Conservation (phyloP, 1,140 invertebrate genomes). For the Drosophila arawakana region DNA sequence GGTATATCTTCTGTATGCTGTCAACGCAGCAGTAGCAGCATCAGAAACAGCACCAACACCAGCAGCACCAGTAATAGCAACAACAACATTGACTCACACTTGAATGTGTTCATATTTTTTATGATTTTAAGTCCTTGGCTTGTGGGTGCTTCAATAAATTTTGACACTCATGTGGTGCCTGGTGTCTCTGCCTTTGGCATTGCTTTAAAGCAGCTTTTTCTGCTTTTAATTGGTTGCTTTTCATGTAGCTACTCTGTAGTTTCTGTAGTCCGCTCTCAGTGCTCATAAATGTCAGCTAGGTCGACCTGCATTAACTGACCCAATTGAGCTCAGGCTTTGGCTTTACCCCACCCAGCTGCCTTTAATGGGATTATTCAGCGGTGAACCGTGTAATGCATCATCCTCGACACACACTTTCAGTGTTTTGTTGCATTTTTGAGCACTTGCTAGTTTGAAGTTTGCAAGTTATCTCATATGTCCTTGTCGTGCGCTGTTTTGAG, state of each 20-base stretch:
- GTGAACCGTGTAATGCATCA: constrained; percentile 75
- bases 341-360: background rate
- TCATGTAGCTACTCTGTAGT: constrained; percentile 42
- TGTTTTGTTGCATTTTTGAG: constrained; percentile 22
- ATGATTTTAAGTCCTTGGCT: constrained; percentile 49
- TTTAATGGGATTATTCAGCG: constrained; percentile 82
- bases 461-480: constrained; percentile 27
- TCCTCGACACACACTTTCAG: constrained; percentile 42
- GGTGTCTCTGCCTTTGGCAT: constrained; percentile 15
- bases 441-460: constrained; percentile 32
- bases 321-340: constrained; percentile 54
- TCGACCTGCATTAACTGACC: constrained; percentile 80
- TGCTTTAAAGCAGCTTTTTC: constrained; percentile 42
- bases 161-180: constrained; percentile 58
- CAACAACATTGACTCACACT: constrained; percentile 15
- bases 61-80: background rate
- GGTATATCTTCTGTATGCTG: constrained; percentile 28
- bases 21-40: constrained; percentile 12
- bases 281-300: constrained; percentile 74
- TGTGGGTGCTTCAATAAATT: constrained; percentile 68
- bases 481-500: constrained; percentile 45
- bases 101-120: constrained; percentile 57
- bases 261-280: constrained; percentile 18
- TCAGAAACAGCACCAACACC: background rate
- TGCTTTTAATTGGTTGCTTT: constrained; percentile 63